Evolutionary conservation across 2,888 invertebrate genomes (phyloP), one percentile per base, ranked within the genome.

Genomic region (Campaea margaritaria): DNA sequence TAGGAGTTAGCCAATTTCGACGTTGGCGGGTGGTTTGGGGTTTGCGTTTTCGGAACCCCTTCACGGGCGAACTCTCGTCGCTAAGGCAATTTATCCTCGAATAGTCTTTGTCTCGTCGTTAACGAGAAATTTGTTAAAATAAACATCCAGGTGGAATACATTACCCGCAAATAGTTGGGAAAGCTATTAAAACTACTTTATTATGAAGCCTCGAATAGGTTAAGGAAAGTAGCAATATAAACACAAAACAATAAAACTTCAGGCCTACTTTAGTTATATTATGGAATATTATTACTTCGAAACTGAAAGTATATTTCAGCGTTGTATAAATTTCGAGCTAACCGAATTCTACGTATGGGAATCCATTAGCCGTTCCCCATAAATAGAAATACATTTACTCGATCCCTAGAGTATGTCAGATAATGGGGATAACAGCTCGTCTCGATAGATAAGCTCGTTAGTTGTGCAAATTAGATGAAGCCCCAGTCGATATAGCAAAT

Each of bases 1-100:
- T 62, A 43, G 46, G 44, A 60, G 53, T 54, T 52, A 59, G 51
- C 54, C 65, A 60, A 66, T 64, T 64, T 60, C 27, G 34, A 31
- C 21, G 41, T 31, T 12, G 42, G 27, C 31, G 12, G 53, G 44
- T 50, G 51, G 58, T 62, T 65, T 56, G 31, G 28, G 21, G 38
- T 45, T 52, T 49, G 42, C 45, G 49, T 50, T 38, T 43, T 53
- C 50, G 39, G 27, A 54, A 45, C 41, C 47, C 38, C 34, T 48
- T 47, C 44, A 58, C 43, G 31, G 39, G 13, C 47, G 48, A 58
- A 54, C 44, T 50, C 15, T 16, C 21, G 16, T 10, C n/a, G 44
- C n/a, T n/a, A n/a, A n/a, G n/a, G n/a, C n/a, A n/a, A n/a, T n/a
- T n/a, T 3, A 21, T 21, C 21, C 21, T 21, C 21, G 21, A 5